A percentile compares a stretch with the other conserved stretches of the same genome.
Conservation (phyloP, 2,888 invertebrate species). For the Argyresthia albistria region DNA sequence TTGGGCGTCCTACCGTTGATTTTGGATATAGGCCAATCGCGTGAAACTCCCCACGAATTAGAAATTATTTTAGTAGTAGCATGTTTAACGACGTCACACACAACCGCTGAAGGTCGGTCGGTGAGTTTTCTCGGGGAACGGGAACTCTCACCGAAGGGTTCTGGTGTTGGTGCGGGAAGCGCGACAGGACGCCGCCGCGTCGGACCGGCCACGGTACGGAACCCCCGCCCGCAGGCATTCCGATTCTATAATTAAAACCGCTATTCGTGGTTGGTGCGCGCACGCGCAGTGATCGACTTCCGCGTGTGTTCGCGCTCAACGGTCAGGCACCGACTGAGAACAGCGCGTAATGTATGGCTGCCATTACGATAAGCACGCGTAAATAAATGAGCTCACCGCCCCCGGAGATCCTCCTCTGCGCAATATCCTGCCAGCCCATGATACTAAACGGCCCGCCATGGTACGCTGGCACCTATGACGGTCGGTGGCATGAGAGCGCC, state of each 20-base stretch:
- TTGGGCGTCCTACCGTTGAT: conserved; percentile 46
- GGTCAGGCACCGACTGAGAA: conserved; percentile 61
- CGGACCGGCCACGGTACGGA: conserved; percentile 84
- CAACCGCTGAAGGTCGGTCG: conserved; percentile 33
- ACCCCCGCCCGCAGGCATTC: conserved; percentile 69
- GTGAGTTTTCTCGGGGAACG: conserved; percentile 33
- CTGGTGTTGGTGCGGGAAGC: conserved; percentile 47
- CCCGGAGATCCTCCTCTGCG: conserved; percentile 61
- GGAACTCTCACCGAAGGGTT: conserved; percentile 61
- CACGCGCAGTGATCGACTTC: conserved; percentile 67
- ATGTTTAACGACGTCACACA: conserved; percentile 52
- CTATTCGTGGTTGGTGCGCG: conserved; percentile 68
- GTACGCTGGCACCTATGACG: conserved; percentile 16
- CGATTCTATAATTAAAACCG: conserved; percentile 61
- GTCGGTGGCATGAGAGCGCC: conserved; percentile 5
- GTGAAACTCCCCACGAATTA: conserved; percentile 48
- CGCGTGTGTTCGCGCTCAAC: conserved; percentile 66
- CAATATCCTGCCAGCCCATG: conserved; percentile 59
- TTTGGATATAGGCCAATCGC: conserved; percentile 68
- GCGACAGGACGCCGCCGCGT: conserved; percentile 72
- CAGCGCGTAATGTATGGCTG: conserved; percentile 23
- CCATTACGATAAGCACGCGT: conserved; percentile 48
- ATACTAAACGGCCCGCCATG: conserved; percentile 50
- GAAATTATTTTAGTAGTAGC: conserved; percentile 45
- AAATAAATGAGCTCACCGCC: conserved; percentile 67